Base-by-base conservation (phyloP, 2,888 invertebrate genomes). In the Synergus japonicus region DNA sequence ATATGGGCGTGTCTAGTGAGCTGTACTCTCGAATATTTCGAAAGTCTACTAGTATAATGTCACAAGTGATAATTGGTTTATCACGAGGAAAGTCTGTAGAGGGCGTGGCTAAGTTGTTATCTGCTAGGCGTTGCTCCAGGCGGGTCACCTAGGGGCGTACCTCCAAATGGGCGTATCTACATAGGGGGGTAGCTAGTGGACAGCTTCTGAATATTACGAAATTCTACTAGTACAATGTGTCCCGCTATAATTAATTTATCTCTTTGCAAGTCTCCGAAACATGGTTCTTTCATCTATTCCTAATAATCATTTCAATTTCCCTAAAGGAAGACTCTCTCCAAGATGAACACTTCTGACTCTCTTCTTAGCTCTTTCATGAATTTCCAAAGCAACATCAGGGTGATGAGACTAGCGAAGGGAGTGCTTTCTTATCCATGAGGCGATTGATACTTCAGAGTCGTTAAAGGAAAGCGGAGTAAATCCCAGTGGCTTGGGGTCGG, bases 401-500 rank as follows among this genome's bases (percentile, higher is more conserved):
- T 82, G 65, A 76, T 79, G 79, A 78, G 77, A 60, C 65, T 58
- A 64, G 63, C 67, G 78, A 81, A 79, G 78, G 81, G 69, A 73
- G 54, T 73, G 79, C 81, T 82, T 83, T 83, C 84, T 83, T 81
- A 80, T 78, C 81, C 78, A 73, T 78, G 78, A 37, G 37, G 79
- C 79, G 82, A 84, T 82, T 84, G 83, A 84, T 84, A 84, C 83
- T 84, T 83, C 82, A 81, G 82, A 80, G 83, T 84, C 81, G 82
- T 84, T 84, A 83, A 80, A 84, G 82, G 64, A 80, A 79, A 80
- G 79, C 81, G 81, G 78, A 82, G 84, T 82, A 80, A 80, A 81
- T 65, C 80, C 65, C 43, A 37, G 76, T 18, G 54, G 49, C 18
- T 60, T 66, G 76, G 69, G 49, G 76, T 78, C 78, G 44, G 44